These are phyloP conservation scores for Nymphalis polychloros DNA, from an alignment of 2,888 invertebrate genomes.

Conservation along the genomic window DNA sequence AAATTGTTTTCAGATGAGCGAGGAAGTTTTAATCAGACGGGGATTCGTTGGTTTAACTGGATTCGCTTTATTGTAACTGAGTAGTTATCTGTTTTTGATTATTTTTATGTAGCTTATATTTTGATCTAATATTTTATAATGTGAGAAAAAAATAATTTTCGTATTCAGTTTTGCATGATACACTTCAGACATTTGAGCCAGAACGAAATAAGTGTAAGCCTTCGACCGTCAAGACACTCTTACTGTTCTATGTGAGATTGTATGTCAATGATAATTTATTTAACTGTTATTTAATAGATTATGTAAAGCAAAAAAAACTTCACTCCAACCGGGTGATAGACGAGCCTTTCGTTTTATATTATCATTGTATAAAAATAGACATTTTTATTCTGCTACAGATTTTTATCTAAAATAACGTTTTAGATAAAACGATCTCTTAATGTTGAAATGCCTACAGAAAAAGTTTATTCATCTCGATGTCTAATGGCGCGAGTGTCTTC, in stretches of 20 bases:
- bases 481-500: constrained; percentile 60
- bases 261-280: too few relatives aligned
- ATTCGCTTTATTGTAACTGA: constrained; percentile 17
- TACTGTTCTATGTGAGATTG: too few relatives aligned
- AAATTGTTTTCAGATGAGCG: constrained; percentile 60
- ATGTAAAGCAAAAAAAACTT: too few relatives aligned
- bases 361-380: neutral
- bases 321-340: too few relatives aligned
- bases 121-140: too few relatives aligned
- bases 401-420: constrained; percentile 28
- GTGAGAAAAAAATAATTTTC: too few relatives aligned
- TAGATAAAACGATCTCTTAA: constrained; percentile 35
- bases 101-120: neutral
- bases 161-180: too few relatives aligned
- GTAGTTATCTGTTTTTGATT: neutral
- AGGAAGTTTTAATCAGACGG: constrained; percentile 39
- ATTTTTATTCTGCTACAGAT: constrained; percentile 4
- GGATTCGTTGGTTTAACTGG: constrained; percentile 21
- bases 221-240: too few relatives aligned
- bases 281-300: too few relatives aligned
- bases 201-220: too few relatives aligned
- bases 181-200: too few relatives aligned
- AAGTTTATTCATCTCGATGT: constrained; percentile 41
- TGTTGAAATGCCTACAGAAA: constrained; percentile 29
- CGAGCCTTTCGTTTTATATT: too few relatives aligned